These are phyloP conservation scores for Forficula auricularia DNA, from an alignment of 1,140 invertebrate genomes.

Conservation along the genomic window DNA sequence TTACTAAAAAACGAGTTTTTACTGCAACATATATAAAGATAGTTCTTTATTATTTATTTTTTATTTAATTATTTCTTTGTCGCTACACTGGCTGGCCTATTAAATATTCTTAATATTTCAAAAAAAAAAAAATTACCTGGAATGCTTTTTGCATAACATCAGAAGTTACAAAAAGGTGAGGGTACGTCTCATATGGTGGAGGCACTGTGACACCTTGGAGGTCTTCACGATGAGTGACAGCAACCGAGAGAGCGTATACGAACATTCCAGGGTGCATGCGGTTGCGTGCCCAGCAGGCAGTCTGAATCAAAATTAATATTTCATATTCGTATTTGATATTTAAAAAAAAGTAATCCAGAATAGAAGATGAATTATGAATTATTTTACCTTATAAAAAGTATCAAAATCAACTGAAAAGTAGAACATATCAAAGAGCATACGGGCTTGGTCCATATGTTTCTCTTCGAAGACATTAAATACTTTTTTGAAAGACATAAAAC, in stretches of 20 bases:
- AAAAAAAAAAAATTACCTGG: constrained; percentile 26
- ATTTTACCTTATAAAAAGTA: constrained; percentile 36
- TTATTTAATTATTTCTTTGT: too few species aligned
- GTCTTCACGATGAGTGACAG: constrained; percentile 36
- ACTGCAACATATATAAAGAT: too few species aligned
- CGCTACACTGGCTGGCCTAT: too few species aligned
- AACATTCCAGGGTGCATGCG: constrained; percentile 44
- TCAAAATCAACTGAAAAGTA: constrained; percentile 48
- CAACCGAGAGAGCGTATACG: constrained; percentile 38
- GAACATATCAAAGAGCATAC: constrained; percentile 44
- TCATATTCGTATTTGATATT: too few species aligned
- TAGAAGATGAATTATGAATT: too few species aligned
- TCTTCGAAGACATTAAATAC: constrained; percentile 42
- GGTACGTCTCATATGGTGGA: constrained; percentile 47
- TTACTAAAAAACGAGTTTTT: too few species aligned
- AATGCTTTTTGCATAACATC: constrained; percentile 40
- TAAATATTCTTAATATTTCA: too few species aligned
- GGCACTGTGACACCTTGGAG: constrained; percentile 39
- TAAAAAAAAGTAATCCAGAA: too few species aligned
- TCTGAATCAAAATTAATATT: constrained; percentile 29
- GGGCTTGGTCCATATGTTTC: constrained; percentile 39
- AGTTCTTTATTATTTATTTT: too few species aligned
- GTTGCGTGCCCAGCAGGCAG: constrained; percentile 41
- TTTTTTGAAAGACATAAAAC: constrained; percentile 34
- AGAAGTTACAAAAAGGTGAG: constrained; percentile 39